These are phyloP conservation scores for Rambutsinella grinnellia DNA, from an alignment of 2,888 invertebrate genomes.

Conservation along the genomic window DNA sequence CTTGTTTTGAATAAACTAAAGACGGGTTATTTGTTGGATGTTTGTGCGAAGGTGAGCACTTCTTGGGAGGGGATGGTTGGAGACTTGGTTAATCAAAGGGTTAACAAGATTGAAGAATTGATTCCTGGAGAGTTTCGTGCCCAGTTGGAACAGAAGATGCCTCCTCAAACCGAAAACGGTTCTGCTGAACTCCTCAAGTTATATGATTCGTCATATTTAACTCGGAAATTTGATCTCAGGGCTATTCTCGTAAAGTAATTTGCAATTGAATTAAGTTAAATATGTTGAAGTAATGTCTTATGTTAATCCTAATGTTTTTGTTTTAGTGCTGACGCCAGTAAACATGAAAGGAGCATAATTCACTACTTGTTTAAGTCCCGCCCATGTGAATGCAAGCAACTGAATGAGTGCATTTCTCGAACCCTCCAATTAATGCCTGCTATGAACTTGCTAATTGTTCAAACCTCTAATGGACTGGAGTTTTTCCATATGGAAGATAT, in stretches of 20 bases:
- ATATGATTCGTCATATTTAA: conserved; percentile 39
- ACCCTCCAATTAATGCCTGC: conserved; percentile 50
- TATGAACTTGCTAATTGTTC: conserved; percentile 50
- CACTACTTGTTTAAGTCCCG: conserved; percentile 16
- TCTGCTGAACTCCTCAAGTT: conserved; percentile 26
- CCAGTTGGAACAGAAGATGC: conserved; percentile 19
- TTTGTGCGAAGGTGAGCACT: conserved; percentile 33
- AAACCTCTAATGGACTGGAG: conserved; percentile 36
- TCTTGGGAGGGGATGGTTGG: conserved; percentile 54
- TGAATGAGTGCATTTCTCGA: conserved; percentile 49
- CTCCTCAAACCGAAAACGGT: neutral
- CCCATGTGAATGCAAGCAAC: conserved; percentile 48
- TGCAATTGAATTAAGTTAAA: neutral
- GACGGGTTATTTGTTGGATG: conserved; percentile 39
- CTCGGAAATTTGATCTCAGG: conserved; percentile 17
- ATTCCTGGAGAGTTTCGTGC: conserved; percentile 4
- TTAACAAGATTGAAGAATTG: neutral
- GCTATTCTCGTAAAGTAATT: conserved; percentile 12
- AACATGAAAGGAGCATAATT: too few species aligned
- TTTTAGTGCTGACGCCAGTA: neutral
- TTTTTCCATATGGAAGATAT: conserved; percentile 51
- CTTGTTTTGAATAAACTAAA: conserved; percentile 49
- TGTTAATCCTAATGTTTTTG: neutral
- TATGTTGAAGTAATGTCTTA: neutral
- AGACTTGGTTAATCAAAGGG: conserved; percentile 38